Evolutionary conservation across 2,797 vertebrate species (phyloP).

Genomic region (Sardinella longiceps): DNA sequence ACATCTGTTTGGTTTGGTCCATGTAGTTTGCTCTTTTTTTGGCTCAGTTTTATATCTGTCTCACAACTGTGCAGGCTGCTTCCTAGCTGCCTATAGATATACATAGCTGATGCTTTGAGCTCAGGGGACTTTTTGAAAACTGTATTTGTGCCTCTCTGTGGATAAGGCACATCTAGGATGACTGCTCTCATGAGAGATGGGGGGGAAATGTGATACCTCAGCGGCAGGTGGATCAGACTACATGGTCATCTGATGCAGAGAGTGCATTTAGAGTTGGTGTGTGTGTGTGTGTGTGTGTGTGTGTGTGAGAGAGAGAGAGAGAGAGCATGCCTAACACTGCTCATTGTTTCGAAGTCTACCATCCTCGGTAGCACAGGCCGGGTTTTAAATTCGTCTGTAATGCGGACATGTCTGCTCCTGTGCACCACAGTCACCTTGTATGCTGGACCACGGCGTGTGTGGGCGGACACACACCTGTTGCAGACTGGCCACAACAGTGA

Average conservation of each 20-base stretch:
- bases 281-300: conserved; percentile 12
- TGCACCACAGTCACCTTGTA: not conserved
- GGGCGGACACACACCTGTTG: not conserved
- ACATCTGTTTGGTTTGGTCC: not conserved
- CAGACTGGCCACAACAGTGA: not conserved
- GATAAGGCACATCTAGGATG: not conserved
- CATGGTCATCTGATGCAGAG: not conserved
- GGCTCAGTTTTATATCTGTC: too few species aligned
- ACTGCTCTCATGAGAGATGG: conserved; percentile 1
- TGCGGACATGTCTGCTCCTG: not conserved
- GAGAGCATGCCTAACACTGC: not conserved
- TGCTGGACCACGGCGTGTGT: not conserved
- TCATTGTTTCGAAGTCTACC: conserved; percentile 10
- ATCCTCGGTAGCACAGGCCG: not conserved
- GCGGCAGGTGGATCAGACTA: not conserved
- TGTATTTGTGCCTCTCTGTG: not conserved
- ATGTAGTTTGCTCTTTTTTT: not conserved
- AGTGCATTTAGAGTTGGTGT: not conserved
- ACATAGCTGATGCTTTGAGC: not conserved
- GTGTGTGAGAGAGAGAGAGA: not conserved
- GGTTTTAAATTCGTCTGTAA: not conserved
- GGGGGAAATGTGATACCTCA: not conserved
- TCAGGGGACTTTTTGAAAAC: not conserved
- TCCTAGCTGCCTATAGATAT: not conserved
- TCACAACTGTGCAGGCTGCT: not conserved